phyloP scores from a whole-genome alignment of 2,113 vertebrate genomes.

The Motacilla tschutschensis region DNA sequence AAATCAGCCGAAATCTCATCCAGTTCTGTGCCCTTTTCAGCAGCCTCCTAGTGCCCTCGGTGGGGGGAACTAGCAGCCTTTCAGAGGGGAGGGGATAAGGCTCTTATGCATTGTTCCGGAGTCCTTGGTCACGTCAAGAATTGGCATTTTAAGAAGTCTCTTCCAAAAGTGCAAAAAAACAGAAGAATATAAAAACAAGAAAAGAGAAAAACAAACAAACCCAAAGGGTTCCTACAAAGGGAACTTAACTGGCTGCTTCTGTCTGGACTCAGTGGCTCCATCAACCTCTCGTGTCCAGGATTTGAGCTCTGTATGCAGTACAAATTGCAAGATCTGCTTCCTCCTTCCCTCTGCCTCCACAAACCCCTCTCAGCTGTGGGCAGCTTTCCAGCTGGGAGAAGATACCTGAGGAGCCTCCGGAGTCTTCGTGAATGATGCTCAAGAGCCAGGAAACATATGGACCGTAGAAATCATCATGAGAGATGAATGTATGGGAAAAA shows the following conservation, averaged over 20 bases:
- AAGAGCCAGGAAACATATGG: constrained; percentile 23
- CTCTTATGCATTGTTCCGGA: constrained; percentile 30
- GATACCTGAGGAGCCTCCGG: not conserved
- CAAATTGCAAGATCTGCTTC: constrained; percentile 26
- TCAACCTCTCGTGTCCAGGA: constrained; percentile 30
- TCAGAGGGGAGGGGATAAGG: constrained; percentile 34
- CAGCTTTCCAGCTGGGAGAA: constrained; percentile 25
- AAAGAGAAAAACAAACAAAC: not conserved
- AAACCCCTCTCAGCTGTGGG: constrained; percentile 6
- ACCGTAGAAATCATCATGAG: constrained; percentile 45
- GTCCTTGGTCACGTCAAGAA: constrained; percentile 52
- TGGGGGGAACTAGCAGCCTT: constrained; percentile 46
- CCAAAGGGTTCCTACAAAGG: constrained; percentile 33
- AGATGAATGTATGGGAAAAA: constrained; percentile 46
- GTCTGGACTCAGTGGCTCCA: constrained; percentile 51
- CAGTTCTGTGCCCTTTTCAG: constrained; percentile 78
- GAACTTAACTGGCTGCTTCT: constrained; percentile 55
- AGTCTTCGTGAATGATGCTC: constrained; percentile 19
- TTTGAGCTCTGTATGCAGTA: constrained; percentile 17
- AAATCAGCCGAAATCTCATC: constrained; percentile 82
- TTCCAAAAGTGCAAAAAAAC: constrained; percentile 50
- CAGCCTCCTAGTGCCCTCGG: constrained; percentile 74
- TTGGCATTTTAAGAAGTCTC: constrained; percentile 56
- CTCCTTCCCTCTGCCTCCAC: constrained; percentile 16
- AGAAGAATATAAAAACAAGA: not conserved